Percentiles rank a stretch among this genome's conserved stretches.
phyloP scores from a whole-genome alignment of 2,888 invertebrate genomes.

The Pecten maximus region DNA sequence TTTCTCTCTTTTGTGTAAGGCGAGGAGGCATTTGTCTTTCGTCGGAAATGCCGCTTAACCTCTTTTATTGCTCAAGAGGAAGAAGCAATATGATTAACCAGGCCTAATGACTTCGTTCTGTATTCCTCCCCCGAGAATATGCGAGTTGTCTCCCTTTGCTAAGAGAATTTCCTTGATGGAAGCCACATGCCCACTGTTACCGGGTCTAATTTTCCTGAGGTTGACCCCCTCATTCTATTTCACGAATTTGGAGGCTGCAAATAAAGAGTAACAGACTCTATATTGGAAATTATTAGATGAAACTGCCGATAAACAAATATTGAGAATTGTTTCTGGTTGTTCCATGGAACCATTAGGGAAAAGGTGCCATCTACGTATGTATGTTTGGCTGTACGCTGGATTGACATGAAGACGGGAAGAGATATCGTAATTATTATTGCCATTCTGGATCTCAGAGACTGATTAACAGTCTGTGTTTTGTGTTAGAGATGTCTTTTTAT shows the following conservation, averaged over 20 bases:
- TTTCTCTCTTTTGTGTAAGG: constrained; percentile 28
- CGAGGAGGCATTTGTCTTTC: constrained; percentile 17
- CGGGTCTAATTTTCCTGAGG: constrained; percentile 71
- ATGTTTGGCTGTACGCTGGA: neutral
- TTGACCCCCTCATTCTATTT: constrained; percentile 72
- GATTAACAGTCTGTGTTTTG: neutral
- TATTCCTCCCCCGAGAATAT: constrained; percentile 45
- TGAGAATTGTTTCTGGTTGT: constrained; percentile 64
- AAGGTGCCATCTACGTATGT: neutral
- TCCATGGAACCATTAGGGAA: constrained; percentile 44
- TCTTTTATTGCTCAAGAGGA: constrained; percentile 35
- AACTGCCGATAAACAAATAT: constrained; percentile 73
- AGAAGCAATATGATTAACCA: constrained; percentile 38
- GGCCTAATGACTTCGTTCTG: constrained; percentile 37
- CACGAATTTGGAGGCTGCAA: constrained; percentile 71
- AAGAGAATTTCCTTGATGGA: constrained; percentile 60
- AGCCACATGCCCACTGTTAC: constrained; percentile 66
- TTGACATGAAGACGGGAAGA: neutral
- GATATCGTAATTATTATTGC: neutral
- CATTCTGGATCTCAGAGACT: neutral
- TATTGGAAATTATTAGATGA: constrained; percentile 74
- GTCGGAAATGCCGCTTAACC: constrained; percentile 31
- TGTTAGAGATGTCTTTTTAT: neutral
- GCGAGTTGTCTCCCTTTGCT: constrained; percentile 48
- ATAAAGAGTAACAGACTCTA: constrained; percentile 73